These are phyloP conservation scores for Ochotona princeps DNA, from an alignment of 2,113 vertebrate species.

Conservation along the genomic window DNA sequence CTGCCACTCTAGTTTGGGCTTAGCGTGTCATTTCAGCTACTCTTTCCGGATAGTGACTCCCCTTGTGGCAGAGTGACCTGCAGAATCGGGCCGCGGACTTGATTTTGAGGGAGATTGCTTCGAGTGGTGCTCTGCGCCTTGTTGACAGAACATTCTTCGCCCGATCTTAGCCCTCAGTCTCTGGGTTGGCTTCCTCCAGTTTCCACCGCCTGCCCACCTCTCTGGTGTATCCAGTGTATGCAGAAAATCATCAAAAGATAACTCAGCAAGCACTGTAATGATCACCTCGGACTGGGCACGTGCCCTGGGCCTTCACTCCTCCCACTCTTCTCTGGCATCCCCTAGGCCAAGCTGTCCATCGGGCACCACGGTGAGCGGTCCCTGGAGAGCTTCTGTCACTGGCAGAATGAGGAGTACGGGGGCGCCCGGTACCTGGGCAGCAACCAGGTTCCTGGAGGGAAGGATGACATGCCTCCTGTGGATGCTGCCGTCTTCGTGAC, in stretches of 20 bases:
- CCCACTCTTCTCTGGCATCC: not conserved
- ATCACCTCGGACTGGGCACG: too few species aligned
- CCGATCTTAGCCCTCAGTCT: not conserved
- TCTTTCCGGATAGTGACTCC: not conserved
- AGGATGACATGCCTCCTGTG: slow-evolving; percentile 91
- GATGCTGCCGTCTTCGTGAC: slow-evolving; percentile 97
- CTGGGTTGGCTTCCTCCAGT: too few species aligned
- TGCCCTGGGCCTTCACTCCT: not conserved
- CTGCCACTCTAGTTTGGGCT: accelerated
- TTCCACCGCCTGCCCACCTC: accelerated
- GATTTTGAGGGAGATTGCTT: not conserved
- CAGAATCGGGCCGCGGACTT: accelerated
- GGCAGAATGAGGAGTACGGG: slow-evolving; percentile 96
- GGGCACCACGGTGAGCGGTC: slow-evolving; percentile 96
- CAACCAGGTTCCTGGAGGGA: slow-evolving; percentile 93
- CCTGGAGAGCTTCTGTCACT: slow-evolving; percentile 97
- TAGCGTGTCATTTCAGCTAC: not conserved
- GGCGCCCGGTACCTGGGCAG: slow-evolving; percentile 92
- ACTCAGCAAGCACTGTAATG: not conserved
- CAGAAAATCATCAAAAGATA: accelerated
- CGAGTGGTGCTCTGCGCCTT: not conserved
- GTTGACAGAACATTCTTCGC: not conserved
- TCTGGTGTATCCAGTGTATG: too few species aligned
- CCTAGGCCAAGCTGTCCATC: slow-evolving; percentile 92
- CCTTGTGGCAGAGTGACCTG: accelerated